Conservation (phyloP, 1,140 invertebrate genomes). For the Polyergus mexicanus region DNA sequence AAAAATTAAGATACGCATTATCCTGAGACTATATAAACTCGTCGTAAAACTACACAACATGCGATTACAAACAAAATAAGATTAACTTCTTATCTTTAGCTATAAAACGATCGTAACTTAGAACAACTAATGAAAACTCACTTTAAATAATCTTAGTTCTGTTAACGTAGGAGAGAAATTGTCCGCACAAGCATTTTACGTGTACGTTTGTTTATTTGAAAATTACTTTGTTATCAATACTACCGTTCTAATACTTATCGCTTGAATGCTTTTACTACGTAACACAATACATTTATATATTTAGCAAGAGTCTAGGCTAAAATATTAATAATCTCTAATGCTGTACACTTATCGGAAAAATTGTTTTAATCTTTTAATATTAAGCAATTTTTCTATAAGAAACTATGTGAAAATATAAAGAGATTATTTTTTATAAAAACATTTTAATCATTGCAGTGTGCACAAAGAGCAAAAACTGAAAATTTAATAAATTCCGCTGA, state of each 20-base stretch:
- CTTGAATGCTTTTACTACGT: neutral
- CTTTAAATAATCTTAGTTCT: slow-evolving; percentile 58
- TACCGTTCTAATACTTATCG: slow-evolving; percentile 4
- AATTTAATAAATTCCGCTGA: neutral
- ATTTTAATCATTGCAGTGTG: neutral
- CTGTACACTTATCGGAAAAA: neutral
- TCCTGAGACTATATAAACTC: slow-evolving; percentile 14
- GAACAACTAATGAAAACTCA: slow-evolving; percentile 57
- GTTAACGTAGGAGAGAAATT: slow-evolving; percentile 22
- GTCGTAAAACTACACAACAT: slow-evolving; percentile 38
- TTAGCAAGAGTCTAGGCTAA: neutral
- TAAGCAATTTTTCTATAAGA: neutral
- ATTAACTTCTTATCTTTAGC: slow-evolving; percentile 66
- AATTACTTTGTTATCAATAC: slow-evolving; percentile 28
- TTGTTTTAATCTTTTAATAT: neutral
- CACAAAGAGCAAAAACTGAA: neutral
- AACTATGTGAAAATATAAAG: neutral
- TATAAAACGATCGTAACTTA: slow-evolving; percentile 60
- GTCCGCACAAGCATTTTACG: neutral
- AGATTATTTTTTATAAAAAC: neutral
- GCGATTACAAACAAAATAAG: slow-evolving; percentile 44
- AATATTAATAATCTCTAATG: neutral
- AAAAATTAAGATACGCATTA: slow-evolving; percentile 13
- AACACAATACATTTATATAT: neutral
- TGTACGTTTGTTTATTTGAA: slow-evolving; percentile 33